Evolutionary conservation across 2,113 vertebrate species (phyloP).

Genomic region (Archocentrus centrarchus): DNA sequence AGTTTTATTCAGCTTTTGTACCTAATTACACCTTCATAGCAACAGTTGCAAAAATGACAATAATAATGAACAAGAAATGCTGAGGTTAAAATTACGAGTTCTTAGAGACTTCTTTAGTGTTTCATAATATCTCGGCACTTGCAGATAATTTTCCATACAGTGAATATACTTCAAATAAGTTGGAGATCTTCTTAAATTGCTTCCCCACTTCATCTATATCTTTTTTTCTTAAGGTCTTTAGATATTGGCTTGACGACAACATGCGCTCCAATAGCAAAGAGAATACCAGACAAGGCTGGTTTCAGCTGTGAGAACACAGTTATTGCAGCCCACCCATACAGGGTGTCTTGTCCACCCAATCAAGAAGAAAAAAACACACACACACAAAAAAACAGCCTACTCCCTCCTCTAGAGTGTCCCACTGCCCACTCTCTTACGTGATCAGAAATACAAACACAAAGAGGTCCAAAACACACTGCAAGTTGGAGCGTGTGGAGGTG

Average conservation of each 20-base stretch:
- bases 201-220: fast-evolving
- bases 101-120: no score
- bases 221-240: neutral
- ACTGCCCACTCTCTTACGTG: neutral
- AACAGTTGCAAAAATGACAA: neutral
- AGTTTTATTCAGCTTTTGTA: neutral
- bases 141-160: no score
- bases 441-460: neutral
- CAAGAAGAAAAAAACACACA: neutral
- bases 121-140: no score
- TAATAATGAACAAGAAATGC: neutral
- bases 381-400: neutral
- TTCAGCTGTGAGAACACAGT: neutral
- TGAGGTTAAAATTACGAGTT: no score
- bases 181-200: fast-evolving
- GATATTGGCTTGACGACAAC: neutral
- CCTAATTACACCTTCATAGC: neutral
- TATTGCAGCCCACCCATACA: neutral
- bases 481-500: neutral
- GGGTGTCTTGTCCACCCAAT: neutral
- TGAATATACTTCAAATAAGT: neutral
- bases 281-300: neutral
- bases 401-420: neutral
- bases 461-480: neutral
- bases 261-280: neutral